A percentile compares a stretch with the other conserved stretches of the same genome.
phyloP scores from a whole-genome alignment of 2,797 vertebrate genomes.

The Lutjanus argentimaculatus region DNA sequence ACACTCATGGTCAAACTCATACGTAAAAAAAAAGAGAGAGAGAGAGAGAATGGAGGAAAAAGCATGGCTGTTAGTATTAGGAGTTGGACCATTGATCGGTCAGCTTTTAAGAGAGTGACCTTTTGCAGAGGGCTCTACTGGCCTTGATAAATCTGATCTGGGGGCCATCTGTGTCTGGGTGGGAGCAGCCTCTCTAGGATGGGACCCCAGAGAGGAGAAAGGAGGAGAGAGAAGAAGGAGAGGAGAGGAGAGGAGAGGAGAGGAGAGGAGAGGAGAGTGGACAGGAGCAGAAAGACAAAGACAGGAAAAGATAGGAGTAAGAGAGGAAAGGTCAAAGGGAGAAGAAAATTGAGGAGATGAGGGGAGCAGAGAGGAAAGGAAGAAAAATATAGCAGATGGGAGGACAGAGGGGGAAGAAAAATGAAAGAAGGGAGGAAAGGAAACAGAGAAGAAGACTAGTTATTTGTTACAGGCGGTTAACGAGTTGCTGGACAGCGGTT shows the following conservation, averaged over 20 bases:
- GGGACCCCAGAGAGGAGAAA: slow-evolving; percentile 80
- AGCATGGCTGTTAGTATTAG: slow-evolving; percentile 80
- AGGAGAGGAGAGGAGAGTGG: neutral
- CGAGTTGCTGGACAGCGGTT: slow-evolving; percentile 45
- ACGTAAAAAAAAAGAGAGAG: neutral
- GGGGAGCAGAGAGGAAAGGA: slow-evolving; percentile 33
- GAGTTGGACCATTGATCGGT: slow-evolving; percentile 90
- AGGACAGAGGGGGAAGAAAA: slow-evolving; percentile 28
- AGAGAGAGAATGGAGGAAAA: slow-evolving; percentile 48
- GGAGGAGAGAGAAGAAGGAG: slow-evolving; percentile 20
- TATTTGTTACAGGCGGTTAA: slow-evolving; percentile 53
- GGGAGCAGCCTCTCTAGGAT: slow-evolving; percentile 74
- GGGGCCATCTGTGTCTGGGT: slow-evolving; percentile 90
- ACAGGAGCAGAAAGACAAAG: slow-evolving; percentile 15
- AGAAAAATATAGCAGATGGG: slow-evolving; percentile 29
- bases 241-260: slow-evolving; percentile 15
- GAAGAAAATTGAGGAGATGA: slow-evolving; percentile 46
- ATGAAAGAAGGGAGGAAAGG: slow-evolving; percentile 35
- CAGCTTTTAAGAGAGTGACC: slow-evolving; percentile 94
- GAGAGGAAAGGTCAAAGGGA: slow-evolving; percentile 54
- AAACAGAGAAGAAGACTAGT: slow-evolving; percentile 31
- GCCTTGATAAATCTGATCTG: slow-evolving; percentile 94
- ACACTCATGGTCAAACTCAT: slow-evolving; percentile 60
- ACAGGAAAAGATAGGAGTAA: slow-evolving; percentile 38
- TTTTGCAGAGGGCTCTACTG: slow-evolving; percentile 91